phyloP scores from a whole-genome alignment of 2,113 vertebrate genomes.

The Taxidea taxus region DNA sequence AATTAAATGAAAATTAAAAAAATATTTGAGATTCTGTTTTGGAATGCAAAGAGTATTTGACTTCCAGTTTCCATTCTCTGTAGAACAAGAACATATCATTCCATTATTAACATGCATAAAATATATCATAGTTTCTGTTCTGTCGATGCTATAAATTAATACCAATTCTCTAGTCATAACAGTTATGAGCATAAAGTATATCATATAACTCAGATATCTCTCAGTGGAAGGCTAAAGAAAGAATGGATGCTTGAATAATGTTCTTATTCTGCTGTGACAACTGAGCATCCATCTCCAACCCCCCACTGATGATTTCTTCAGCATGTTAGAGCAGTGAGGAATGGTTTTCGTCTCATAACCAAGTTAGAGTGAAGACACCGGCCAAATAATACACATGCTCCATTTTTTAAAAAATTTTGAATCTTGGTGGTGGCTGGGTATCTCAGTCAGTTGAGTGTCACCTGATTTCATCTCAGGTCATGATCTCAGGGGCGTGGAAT shows the following conservation, averaged over 20 bases:
- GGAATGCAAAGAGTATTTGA: neutral
- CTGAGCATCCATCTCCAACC: neutral
- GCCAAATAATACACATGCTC: neutral
- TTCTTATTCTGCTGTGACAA: neutral
- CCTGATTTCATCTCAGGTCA: neutral
- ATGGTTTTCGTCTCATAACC: neutral
- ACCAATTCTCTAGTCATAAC: neutral
- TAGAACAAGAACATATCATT: neutral
- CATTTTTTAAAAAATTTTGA: neutral
- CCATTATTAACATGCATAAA: neutral
- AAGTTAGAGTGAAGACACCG: neutral
- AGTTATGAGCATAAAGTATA: neutral
- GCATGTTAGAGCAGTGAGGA: neutral
- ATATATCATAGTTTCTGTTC: neutral
- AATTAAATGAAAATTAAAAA: neutral
- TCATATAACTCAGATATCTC: neutral
- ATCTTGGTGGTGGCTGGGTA: conserved; percentile 70
- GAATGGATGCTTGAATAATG: neutral
- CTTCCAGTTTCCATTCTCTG: neutral
- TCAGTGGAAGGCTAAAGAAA: neutral
- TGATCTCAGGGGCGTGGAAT: neutral
- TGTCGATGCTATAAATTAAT: neutral
- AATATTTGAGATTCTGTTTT: neutral
- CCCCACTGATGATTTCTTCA: neutral
- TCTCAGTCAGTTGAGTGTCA: neutral